Conservation (phyloP, 2,113 vertebrate genomes). For the Xiphorhynchus elegans region DNA sequence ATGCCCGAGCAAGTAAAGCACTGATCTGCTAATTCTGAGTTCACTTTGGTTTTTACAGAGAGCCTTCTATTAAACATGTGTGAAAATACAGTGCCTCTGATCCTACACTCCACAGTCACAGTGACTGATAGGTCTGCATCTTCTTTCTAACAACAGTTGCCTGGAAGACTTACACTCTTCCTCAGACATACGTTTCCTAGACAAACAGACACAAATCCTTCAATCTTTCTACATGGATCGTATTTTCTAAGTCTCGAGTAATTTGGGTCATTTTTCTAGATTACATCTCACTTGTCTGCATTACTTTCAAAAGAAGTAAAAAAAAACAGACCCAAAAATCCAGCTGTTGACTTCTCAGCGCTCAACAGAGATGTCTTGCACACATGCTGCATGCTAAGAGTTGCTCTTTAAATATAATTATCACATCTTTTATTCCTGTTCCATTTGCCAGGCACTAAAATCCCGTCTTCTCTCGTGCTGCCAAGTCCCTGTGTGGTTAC, state of each 20-base stretch:
- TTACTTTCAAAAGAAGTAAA: background rate
- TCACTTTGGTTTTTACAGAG: background rate
- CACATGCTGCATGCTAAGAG: fast-evolving
- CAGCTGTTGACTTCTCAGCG: background rate
- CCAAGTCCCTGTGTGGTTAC: background rate
- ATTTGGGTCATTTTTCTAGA: background rate
- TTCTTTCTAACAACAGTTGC: background rate
- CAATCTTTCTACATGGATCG: background rate
- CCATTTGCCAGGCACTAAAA: background rate
- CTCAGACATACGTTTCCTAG: background rate
- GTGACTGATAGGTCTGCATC: background rate
- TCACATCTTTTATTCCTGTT: background rate
- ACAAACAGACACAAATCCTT: background rate
- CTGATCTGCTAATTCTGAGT: background rate
- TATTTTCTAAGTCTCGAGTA: background rate
- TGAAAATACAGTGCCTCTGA: background rate
- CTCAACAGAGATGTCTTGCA: background rate
- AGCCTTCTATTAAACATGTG: background rate
- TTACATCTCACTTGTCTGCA: background rate
- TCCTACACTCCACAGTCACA: fast-evolving
- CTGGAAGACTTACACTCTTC: background rate
- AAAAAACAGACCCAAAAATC: background rate
- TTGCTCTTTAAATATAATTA: background rate
- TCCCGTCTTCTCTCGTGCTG: background rate
- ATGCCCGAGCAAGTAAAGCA: background rate